Percentiles rank a stretch among this genome's conserved stretches.
Evolutionary conservation across 2,797 vertebrate genomes (phyloP).

Genomic region (Simalia tracyae): DNA sequence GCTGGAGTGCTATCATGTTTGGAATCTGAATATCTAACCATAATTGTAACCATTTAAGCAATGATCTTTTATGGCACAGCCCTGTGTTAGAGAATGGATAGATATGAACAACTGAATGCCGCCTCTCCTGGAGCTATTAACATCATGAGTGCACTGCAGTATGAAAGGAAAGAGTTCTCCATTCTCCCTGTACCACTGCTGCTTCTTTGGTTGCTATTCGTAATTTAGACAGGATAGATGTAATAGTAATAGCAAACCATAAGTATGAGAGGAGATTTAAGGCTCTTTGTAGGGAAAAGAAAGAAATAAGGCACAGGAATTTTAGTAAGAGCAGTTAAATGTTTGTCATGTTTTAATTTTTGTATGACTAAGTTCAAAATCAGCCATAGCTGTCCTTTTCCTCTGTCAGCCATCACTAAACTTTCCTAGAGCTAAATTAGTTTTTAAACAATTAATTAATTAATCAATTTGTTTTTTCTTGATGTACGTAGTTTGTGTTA

Average conservation of each 20-base stretch:
- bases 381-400: neutral
- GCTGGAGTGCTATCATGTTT: neutral
- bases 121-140: neutral
- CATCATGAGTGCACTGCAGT: neutral
- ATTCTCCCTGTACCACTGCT: neutral
- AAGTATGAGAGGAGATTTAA: neutral
- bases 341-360: neutral
- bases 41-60: neutral
- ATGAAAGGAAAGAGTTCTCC: neutral
- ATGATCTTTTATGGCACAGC: neutral
- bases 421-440: neutral
- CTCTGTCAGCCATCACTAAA: neutral
- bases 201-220: neutral
- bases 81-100: neutral
- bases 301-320: neutral
- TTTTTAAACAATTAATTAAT: neutral
- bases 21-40: neutral
- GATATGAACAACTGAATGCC: neutral
- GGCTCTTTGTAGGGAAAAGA: too few relatives aligned
- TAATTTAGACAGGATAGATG: neutral
- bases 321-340: neutral
- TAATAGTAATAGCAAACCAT: neutral
- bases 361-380: neutral
- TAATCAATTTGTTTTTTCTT: neutral
- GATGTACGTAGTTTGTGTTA: neutral